A percentile compares a stretch with the other conserved stretches of the same genome.
These are phyloP conservation scores for Brotula barbata DNA, from an alignment of 2,797 vertebrate genomes.

Conservation along the genomic window DNA sequence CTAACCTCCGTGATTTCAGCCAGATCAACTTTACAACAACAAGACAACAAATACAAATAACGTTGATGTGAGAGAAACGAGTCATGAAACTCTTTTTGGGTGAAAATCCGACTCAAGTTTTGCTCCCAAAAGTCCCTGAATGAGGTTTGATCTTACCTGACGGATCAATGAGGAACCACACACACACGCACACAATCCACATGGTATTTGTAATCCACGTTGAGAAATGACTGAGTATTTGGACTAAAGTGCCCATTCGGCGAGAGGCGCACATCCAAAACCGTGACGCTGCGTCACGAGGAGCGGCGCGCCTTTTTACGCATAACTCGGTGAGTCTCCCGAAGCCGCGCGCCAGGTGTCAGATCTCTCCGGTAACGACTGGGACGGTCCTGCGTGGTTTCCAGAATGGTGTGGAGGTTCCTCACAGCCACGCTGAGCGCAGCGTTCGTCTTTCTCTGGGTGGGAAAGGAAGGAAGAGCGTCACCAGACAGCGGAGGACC, in stretches of 20 bases:
- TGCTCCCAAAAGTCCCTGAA: neutral
- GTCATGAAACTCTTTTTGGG: too few species aligned
- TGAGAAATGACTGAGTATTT: too few species aligned
- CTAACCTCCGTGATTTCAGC: neutral
- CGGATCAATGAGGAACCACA: conserved; percentile 56
- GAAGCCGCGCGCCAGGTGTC: conserved; percentile 16
- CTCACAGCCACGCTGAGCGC: conserved; percentile 25
- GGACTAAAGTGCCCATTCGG: too few species aligned
- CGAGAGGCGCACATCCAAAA: conserved; percentile 45
- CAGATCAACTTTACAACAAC: neutral
- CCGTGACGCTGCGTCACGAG: conserved; percentile 61
- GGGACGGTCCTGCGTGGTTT: neutral
- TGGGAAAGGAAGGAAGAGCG: conserved; percentile 86
- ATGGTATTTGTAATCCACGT: conserved; percentile 62
- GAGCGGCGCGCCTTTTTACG: conserved; percentile 59
- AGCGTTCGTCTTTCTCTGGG: conserved; percentile 64
- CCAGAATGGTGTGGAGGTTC: conserved; percentile 11
- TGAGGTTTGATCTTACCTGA: conserved; percentile 71
- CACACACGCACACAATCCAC: conserved; percentile 60
- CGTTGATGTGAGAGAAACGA: too few species aligned
- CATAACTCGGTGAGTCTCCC: conserved; percentile 60
- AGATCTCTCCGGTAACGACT: conserved; percentile 4
- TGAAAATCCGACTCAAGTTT: neutral
- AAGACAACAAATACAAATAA: neutral
- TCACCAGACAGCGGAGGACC: conserved; percentile 71